A percentile compares a stretch with the other conserved stretches of the same genome.
These are phyloP conservation scores for Cygnus buccinator DNA, from an alignment of 2,113 vertebrate genomes.

Conservation along the genomic window DNA sequence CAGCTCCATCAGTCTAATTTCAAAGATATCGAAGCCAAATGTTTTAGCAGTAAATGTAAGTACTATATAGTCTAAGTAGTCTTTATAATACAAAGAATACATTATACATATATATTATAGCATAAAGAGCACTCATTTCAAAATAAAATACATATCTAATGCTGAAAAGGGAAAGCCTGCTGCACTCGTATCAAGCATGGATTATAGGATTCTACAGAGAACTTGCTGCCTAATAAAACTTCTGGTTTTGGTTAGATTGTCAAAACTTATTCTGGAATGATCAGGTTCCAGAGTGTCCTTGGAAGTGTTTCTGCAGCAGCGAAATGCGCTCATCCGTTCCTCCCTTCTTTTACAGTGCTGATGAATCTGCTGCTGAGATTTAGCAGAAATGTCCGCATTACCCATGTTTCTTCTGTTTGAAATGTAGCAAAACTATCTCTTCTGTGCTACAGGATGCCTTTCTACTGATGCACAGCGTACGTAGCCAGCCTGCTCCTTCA, in stretches of 20 bases:
- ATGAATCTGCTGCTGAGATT: not conserved
- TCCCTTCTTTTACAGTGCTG: not conserved
- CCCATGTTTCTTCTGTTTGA: not conserved
- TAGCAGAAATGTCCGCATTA: not conserved
- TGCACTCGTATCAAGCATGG: accelerated
- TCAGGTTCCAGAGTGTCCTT: not conserved
- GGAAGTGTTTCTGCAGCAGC: not conserved
- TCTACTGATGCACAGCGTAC: not conserved
- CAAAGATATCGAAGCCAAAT: not conserved
- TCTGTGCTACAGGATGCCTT: not conserved
- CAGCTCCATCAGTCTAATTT: not conserved
- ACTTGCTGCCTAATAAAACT: not conserved
- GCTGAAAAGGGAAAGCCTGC: not conserved
- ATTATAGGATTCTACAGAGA: not conserved
- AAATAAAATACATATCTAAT: not conserved
- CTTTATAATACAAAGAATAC: too few species aligned
- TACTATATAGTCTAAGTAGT: too few species aligned
- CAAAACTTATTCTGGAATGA: not conserved
- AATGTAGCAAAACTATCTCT: not conserved
- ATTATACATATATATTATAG: not conserved
- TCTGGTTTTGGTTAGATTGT: not conserved
- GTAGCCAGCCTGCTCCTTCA: not conserved
- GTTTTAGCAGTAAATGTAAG: not conserved
- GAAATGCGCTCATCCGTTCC: not conserved
- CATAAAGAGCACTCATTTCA: not conserved